phyloP scores from a whole-genome alignment of 1,140 invertebrate genomes.

The Caerostris darwini region DNA sequence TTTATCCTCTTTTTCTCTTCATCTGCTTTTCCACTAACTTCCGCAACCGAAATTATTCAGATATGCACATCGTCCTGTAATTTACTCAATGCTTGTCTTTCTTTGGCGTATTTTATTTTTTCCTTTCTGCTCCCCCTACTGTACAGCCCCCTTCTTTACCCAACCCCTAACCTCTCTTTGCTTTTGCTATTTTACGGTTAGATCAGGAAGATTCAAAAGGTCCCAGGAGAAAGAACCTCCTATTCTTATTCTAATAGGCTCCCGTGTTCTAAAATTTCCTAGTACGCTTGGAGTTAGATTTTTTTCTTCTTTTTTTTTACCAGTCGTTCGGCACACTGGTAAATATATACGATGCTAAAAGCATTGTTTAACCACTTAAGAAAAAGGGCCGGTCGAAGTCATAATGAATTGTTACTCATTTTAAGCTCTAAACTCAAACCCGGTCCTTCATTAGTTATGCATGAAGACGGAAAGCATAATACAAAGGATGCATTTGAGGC shows the following conservation, averaged over 20 bases:
- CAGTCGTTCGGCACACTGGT: neutral
- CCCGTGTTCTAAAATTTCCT: conserved; percentile 61
- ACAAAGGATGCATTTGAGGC: neutral
- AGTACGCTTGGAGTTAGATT: neutral
- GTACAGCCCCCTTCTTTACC: neutral
- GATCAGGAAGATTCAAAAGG: conserved; percentile 43
- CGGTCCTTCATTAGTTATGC: conserved; percentile 37
- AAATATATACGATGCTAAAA: conserved; percentile 11
- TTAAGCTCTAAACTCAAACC: neutral
- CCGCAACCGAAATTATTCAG: conserved; percentile 60
- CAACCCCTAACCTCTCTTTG: conserved; percentile 33
- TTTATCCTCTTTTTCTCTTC: neutral
- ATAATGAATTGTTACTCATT: conserved; percentile 53
- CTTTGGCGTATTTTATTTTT: neutral
- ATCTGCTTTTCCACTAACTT: conserved; percentile 29
- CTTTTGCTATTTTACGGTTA: conserved; percentile 64
- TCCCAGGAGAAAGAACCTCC: conserved; percentile 51
- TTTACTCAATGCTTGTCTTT: conserved; percentile 64
- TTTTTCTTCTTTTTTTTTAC: neutral
- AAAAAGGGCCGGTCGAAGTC: neutral
- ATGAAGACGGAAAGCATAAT: conserved; percentile 17
- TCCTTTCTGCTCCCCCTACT: neutral
- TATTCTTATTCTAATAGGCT: conserved; percentile 68
- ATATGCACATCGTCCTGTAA: conserved; percentile 61
- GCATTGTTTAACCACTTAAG: conserved; percentile 1